phyloP scores from a whole-genome alignment of 2,113 vertebrate species.

The Oncorhynchus tshawytscha region DNA sequence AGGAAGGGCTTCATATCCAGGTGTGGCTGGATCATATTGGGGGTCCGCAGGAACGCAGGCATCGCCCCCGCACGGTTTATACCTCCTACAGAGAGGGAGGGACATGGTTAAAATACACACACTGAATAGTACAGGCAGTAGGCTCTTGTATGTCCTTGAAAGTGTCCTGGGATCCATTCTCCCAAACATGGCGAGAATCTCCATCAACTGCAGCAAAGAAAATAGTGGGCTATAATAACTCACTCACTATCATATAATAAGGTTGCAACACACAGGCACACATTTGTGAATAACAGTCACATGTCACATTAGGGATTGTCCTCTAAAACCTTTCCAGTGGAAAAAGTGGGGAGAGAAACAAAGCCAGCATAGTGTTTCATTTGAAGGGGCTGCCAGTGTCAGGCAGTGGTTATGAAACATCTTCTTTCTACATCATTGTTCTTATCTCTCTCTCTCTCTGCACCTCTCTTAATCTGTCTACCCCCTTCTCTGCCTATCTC shows the following conservation, averaged over 20 bases:
- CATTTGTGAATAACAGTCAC: too few species aligned
- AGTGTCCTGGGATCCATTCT: not conserved
- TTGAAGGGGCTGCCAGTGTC: constrained; percentile 1
- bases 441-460: constrained; percentile 44
- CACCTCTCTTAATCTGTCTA: not conserved
- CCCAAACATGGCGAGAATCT: not conserved
- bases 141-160: too few species aligned
- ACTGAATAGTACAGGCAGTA: not conserved
- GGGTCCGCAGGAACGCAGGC: constrained; percentile 77
- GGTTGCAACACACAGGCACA: constrained; percentile 15
- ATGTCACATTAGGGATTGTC: too few species aligned
- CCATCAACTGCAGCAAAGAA: not conserved
- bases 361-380: not conserved
- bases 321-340: too few species aligned
- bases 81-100: constrained; percentile 62
- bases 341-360: not conserved
- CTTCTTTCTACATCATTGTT: constrained; percentile 39
- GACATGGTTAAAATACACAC: not conserved
- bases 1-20: constrained; percentile 80
- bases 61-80: constrained; percentile 74
- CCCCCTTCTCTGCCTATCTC: not conserved
- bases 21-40: constrained; percentile 74
- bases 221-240: not conserved
- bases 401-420: constrained; percentile 46
- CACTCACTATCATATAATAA: not conserved